Evolutionary conservation across 1,140 invertebrate species (phyloP), one percentile per base, ranked within the genome.

Genomic region (Pachypeltis micranthus): DNA sequence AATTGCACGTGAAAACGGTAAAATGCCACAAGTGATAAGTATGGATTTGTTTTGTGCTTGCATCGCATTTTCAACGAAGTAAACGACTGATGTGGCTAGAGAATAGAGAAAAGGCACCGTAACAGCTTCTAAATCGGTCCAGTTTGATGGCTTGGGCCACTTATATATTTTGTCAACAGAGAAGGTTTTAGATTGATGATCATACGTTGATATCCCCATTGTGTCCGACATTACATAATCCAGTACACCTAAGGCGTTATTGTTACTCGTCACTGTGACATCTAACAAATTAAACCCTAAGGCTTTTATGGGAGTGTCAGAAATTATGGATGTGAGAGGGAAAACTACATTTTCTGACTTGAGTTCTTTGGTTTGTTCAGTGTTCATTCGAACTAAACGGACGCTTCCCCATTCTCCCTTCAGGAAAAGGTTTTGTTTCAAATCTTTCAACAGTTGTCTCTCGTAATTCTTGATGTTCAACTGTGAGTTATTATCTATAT

Each of bases 91-190:
- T 3, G 21, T 21, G 21, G 47, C 47, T 21, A 66, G 63, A 16
- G 63, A 44, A 62, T 75, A 76, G n/a, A 73, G 62, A 2, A 74
- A 58, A 31, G 82, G 81, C 16, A 85, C 77, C 4, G 81, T 81
- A 1, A 77, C 78, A 31, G 82, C 83, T 59, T 84, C 79, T 61
- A 78, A 77, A 16, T 81, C 66, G 7, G 71, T 76, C 81, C 81
- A 83, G 2, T 67, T 63, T 0, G 74, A 67, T 2, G 82, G 82
- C 55, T 83, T 70, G 28, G 72, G 62, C 81, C 81, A 82, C n/a
- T 34, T 31, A 24, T 68, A 61, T 19, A 58, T 24, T 19, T 29
- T 47, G 59, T 68, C 67, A 19, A 62, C 64, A 26, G 29, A 56
- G 2, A 66, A 31, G 19, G 56, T 23, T 21, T 57, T 63, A 21